Evolutionary conservation across 1,140 invertebrate genomes (phyloP).

Genomic region (Psix sp.): DNA sequence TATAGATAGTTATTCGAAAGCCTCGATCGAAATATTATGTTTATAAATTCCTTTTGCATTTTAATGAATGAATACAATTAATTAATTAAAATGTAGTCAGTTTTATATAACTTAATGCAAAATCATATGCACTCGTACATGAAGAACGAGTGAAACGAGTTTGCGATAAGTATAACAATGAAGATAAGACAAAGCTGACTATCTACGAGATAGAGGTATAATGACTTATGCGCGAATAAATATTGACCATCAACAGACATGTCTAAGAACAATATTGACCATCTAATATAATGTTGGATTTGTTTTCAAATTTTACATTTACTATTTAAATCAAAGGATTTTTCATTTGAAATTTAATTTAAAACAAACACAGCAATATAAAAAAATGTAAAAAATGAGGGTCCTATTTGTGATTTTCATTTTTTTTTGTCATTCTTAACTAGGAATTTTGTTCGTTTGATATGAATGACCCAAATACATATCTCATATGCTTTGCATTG

Average conservation of each 20-base stretch:
- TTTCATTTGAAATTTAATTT: too few species aligned
- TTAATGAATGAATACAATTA: constrained; percentile 7
- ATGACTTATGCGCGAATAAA: constrained; percentile 21
- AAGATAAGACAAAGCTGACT: constrained; percentile 21
- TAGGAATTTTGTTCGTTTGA: too few species aligned
- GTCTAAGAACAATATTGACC: neutral
- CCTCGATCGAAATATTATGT: too few species aligned
- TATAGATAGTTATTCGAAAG: too few species aligned
- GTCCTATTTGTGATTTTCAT: too few species aligned
- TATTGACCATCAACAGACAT: constrained; percentile 17
- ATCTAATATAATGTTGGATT: neutral
- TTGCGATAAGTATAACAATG: constrained; percentile 17
- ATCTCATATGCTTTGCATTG: too few species aligned
- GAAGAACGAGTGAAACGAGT: neutral
- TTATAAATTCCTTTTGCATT: neutral
- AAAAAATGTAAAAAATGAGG: too few species aligned
- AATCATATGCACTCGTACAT: constrained; percentile 1
- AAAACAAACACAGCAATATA: too few species aligned
- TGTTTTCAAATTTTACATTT: too few species aligned
- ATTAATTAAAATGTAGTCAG: constrained; percentile 3
- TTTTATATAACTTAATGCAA: neutral
- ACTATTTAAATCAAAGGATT: too few species aligned
- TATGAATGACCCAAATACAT: too few species aligned
- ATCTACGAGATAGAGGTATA: constrained; percentile 18
- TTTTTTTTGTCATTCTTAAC: too few species aligned